Percentiles rank a stretch among this genome's conserved stretches.
Conservation (phyloP, 1,140 invertebrate species). For the Liolophura sinensis region DNA sequence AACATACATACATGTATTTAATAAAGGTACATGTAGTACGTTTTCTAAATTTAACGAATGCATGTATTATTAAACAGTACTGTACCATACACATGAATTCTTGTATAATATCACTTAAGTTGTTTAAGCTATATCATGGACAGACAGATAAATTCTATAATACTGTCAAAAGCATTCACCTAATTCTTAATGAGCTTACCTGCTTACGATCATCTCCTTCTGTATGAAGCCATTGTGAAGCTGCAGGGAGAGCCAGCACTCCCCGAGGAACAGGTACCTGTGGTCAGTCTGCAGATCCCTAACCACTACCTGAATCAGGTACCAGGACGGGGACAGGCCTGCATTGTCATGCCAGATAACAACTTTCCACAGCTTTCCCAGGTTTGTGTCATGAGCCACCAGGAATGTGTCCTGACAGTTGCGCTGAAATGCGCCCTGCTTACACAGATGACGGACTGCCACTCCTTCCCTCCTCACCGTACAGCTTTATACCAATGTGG, state of each 20-base stretch:
- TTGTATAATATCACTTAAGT: too few relatives aligned
- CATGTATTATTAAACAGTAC: too few relatives aligned
- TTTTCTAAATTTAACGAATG: neutral
- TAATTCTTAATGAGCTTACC: conserved; percentile 19
- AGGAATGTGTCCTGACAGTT: conserved; percentile 45
- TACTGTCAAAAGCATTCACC: neutral
- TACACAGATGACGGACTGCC: conserved; percentile 36
- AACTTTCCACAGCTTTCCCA: conserved; percentile 39
- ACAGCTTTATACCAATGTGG: conserved; percentile 45
- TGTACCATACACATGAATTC: too few relatives aligned
- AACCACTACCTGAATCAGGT: conserved; percentile 37
- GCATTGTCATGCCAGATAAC: conserved; percentile 53
- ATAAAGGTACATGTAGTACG: neutral
- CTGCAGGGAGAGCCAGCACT: conserved; percentile 45
- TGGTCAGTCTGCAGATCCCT: conserved; percentile 42
- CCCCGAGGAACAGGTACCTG: conserved; percentile 42
- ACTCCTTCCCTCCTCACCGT: conserved; percentile 42
- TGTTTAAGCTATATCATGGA: too few relatives aligned
- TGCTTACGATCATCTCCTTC: conserved; percentile 38
- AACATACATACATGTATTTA: neutral
- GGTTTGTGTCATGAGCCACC: conserved; percentile 39
- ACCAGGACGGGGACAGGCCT: conserved; percentile 48
- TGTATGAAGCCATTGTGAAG: conserved; percentile 38
- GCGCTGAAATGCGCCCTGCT: conserved; percentile 42
- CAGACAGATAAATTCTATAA: too few relatives aligned